These are phyloP conservation scores for Eurosta solidaginis DNA, from an alignment of 1,140 invertebrate species.

Conservation along the genomic window DNA sequence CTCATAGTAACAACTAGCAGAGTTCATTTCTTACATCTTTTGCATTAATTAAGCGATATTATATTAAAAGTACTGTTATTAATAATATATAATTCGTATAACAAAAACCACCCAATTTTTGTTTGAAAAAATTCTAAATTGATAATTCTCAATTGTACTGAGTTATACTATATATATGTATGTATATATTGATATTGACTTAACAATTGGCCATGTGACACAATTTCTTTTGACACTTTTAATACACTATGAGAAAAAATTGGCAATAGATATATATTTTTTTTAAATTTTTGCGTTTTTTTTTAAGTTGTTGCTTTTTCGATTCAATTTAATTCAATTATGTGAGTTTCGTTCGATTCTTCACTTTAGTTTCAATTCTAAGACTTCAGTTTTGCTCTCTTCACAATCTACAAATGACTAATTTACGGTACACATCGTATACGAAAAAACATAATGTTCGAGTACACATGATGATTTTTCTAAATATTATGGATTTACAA, in stretches of 20 bases:
- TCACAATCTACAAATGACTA: background rate
- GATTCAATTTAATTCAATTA: background rate
- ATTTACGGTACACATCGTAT: background rate
- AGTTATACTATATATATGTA: background rate
- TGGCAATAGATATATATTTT: conserved; percentile 54
- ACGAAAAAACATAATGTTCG: background rate
- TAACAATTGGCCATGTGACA: background rate
- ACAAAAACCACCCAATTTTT: background rate
- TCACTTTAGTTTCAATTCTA: too few species aligned
- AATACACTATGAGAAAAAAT: conserved; percentile 59
- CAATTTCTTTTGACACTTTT: conserved; percentile 22
- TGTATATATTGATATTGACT: background rate
- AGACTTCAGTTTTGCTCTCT: background rate
- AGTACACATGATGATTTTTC: too few species aligned
- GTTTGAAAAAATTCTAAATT: background rate
- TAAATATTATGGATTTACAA: too few species aligned
- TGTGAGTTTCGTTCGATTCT: background rate
- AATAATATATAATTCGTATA: conserved; percentile 18
- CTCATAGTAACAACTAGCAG: too few species aligned
- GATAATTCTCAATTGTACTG: background rate
- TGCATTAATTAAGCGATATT: too few species aligned
- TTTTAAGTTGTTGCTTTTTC: background rate
- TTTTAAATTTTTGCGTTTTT: conserved; percentile 27
- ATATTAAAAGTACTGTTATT: background rate
- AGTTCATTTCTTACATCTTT: too few species aligned